phyloP scores from a whole-genome alignment of 2,888 invertebrate species.

The Ormyrus nitidulus region DNA sequence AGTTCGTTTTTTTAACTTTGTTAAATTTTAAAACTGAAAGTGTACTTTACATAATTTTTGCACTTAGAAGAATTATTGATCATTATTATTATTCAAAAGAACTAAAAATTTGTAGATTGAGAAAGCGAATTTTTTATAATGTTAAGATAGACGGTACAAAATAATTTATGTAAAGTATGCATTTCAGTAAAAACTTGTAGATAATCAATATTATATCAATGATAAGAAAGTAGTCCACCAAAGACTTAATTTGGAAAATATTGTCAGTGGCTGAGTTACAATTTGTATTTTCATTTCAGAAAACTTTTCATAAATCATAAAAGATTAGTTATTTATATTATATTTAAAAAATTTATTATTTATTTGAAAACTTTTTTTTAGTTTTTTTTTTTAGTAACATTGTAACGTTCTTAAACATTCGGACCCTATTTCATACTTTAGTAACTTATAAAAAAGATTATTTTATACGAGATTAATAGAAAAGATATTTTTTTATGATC shows the following conservation, averaged over 20 bases:
- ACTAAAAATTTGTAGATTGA: too few relatives aligned
- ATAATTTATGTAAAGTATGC: neutral
- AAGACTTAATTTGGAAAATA: constrained; percentile 41
- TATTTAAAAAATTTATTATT: constrained; percentile 9
- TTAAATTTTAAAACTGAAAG: neutral
- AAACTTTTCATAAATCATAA: neutral
- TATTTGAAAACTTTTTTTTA: constrained; percentile 8
- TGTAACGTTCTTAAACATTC: too few relatives aligned
- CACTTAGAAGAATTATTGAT: too few relatives aligned
- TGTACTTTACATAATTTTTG: constrained; percentile 5
- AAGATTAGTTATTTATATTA: neutral
- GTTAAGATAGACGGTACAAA: neutral
- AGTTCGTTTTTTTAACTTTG: constrained; percentile 14
- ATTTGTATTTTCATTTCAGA: constrained; percentile 4
- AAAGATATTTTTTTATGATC: too few relatives aligned
- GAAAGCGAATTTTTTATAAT: too few relatives aligned
- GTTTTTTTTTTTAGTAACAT: constrained; percentile 8
- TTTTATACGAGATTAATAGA: too few relatives aligned
- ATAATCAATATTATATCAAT: constrained; percentile 11
- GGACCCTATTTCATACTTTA: neutral
- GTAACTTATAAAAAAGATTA: constrained; percentile 5
- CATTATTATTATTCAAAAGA: too few relatives aligned
- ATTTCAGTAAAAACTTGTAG: neutral
- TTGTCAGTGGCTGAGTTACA: neutral
- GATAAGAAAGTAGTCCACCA: constrained; percentile 28